Evolutionary conservation across 2,888 invertebrate species (phyloP).

Genomic region (Drosophila multiciliata): DNA sequence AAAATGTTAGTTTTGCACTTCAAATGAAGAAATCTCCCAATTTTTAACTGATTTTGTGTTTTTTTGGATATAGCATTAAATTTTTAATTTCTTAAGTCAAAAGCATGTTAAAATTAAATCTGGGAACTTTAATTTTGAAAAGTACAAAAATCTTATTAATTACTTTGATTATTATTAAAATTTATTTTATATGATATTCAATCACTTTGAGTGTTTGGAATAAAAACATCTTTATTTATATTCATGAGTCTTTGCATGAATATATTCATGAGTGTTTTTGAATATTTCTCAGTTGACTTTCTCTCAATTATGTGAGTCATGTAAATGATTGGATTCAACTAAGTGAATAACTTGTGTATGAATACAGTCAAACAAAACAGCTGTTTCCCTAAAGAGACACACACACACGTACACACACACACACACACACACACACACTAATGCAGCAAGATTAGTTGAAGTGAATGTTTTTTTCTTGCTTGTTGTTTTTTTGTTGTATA

Average conservation of each 20-base stretch:
- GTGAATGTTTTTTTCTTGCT: conserved; percentile 9
- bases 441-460: conserved; percentile 4
- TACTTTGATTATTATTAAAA: neutral
- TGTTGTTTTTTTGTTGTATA: conserved; percentile 1
- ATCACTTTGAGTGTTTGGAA: neutral
- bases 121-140: neutral
- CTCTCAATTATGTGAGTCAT: conserved; percentile 8
- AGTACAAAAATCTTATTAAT: neutral
- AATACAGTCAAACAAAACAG: conserved; percentile 3
- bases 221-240: neutral
- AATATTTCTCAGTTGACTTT: neutral
- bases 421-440: neutral
- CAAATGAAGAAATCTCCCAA: neutral
- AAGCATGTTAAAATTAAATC: neutral
- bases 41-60: neutral
- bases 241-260: neutral
- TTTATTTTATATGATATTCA: neutral
- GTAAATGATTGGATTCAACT: neutral
- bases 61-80: no score
- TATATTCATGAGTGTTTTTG: neutral
- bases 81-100: neutral
- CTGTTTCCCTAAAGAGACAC: neutral
- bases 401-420: neutral
- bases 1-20: neutral
- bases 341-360: neutral